Evolutionary conservation across 2,797 vertebrate genomes (phyloP), one percentile per base, ranked within the genome.

Genomic region (Synanceia verrucosa): DNA sequence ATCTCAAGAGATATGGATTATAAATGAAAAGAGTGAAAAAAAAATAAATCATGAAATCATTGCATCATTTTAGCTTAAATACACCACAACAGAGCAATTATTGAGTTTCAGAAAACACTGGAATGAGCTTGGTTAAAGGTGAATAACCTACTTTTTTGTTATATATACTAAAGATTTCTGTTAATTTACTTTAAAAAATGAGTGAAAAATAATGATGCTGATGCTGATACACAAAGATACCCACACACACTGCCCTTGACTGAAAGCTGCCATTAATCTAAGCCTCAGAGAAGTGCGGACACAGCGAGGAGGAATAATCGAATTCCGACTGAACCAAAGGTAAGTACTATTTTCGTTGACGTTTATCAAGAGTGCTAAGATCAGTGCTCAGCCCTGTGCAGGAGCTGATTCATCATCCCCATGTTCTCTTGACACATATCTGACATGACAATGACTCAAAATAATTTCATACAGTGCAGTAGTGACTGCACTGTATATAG

Each of bases 211-310:
- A 31, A 31, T 26, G 19, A 21, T 5, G 21, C 21, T 23, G 4
- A 44, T 13, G 36, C 39, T 18, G 1, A 29, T 43, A 58, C 29
- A 37, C 44, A 58, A 16, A 47, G 13, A 57, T 14, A 47, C 43
- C 44, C 50, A 65, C 50, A 53, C 64, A 28, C 31, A 58, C 28
- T 29, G 24, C 18, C 21, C 16, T 62, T 64, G 36, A 31, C 36
- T 41, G 62, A 62, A 48, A 62, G 43, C 33, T 26, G 46, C 6
- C 19, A 43, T 43, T 53, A 64, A 65, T 65, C 62, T 65, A 52
- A 21, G 19, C 9, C 48, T 12, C 13, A 39, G 47, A 37, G 47
- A 28, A 64, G 6, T 51, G 36, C 5, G 4, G 9, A 33, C 48
- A 65, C 26, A 31, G 37, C 3, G 26, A 65, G 48, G 62, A 65